Base-by-base conservation (phyloP, 2,113 vertebrate genomes). In the Strigops habroptila region DNA sequence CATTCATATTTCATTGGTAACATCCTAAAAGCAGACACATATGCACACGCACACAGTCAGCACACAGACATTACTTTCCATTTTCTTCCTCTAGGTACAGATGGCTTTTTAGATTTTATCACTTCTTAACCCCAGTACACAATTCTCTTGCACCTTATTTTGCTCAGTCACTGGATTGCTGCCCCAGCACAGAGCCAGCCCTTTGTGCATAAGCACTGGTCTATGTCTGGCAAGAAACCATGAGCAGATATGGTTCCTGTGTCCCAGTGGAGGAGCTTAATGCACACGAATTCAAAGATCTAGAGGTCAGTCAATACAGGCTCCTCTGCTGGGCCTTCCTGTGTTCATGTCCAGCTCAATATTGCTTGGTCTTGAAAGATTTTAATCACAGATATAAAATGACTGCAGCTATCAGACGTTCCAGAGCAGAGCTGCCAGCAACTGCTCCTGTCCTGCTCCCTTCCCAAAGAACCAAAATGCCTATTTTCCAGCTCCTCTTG, bases 1-100 rank as follows among this genome's bases (percentile, higher is more conserved):
- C 2, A 3, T 1, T 12, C 7, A 2, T 24, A 59, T 21, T 53
- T 62, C 44, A 62, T 0, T 1, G 25, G 35, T 31, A 52, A 69
- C 30, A 73, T 59, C 69, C 81, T 77, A 46, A 73, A 78, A 74
- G 88, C 59, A 95, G 84, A 68, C 5, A 84, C 5, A 3, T 41
- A 37, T 14, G 22, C 37, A 78, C 21, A 31, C 43, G 41, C 51
- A 81, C n/a, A 17, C 23, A 74, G 22, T 21, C 52, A 39, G 79
- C 59, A 52, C 13, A 70, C 10, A 8, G 4, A 6, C 10, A 69
- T 12, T 14, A 46, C 25, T 78, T 75, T 49, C 52, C 25, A 13
- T 14, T 57, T n/a, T 44, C 53, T 63, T 74, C 37, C 76, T 70
- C 44, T 30, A 46, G 19, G 16, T 71, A 55, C 21, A 52, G 74